Evolutionary conservation across 2,113 vertebrate genomes (phyloP).

Genomic region (Nipponia nippon): DNA sequence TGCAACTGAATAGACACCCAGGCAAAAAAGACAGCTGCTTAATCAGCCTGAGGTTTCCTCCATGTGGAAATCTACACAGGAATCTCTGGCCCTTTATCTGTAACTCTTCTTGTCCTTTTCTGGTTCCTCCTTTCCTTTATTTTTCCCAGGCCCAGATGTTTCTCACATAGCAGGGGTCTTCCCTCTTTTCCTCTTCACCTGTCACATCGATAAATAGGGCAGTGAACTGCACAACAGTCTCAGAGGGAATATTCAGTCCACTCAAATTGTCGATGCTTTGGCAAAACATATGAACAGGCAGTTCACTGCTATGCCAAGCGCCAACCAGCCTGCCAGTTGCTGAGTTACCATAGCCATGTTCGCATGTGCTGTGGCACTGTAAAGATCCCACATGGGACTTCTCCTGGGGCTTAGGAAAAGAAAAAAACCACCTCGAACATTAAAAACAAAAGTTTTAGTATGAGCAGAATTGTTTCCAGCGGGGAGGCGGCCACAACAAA

Average conservation of each 20-base stretch:
- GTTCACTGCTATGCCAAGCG: neutral
- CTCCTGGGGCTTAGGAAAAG: neutral
- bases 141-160: neutral
- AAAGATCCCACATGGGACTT: neutral
- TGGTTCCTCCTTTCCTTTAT: neutral
- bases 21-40: neutral
- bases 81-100: neutral
- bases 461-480: neutral
- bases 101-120: neutral
- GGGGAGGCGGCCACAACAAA: neutral
- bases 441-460: neutral
- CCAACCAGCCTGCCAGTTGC: neutral
- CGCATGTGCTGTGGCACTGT: rapidly evolving
- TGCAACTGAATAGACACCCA: neutral
- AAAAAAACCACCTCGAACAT: neutral
- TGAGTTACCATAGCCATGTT: neutral
- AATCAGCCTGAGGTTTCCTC: neutral
- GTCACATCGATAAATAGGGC: neutral
- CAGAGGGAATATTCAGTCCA: neutral
- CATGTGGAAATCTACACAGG: too few species aligned
- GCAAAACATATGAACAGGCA: neutral
- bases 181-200: neutral
- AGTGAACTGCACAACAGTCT: neutral
- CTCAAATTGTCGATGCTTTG: neutral
- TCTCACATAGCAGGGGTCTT: neutral